phyloP scores from a whole-genome alignment of 1,140 invertebrate genomes.

The honey bee (Apis mellifera) region DNA sequence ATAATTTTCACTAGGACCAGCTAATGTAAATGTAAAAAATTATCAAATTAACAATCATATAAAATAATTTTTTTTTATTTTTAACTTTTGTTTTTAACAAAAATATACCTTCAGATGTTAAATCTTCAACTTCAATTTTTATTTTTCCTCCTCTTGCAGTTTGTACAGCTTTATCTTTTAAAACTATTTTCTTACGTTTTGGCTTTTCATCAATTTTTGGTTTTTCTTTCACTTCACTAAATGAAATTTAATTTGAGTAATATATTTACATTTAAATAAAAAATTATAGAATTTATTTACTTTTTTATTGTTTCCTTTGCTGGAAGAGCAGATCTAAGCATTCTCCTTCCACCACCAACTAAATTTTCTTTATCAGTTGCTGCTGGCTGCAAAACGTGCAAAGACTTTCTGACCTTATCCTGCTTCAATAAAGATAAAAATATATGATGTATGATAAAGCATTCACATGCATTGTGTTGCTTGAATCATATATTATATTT shows the following conservation, averaged over 20 bases:
- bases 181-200: conserved; percentile 74
- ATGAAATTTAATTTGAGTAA: background rate
- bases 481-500: too few relatives aligned
- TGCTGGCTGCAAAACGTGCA: conserved; percentile 84
- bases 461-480: background rate
- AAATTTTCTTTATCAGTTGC: conserved; percentile 86
- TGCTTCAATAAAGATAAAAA: conserved; percentile 61
- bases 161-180: conserved; percentile 82
- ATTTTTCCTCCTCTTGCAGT: conserved; percentile 78
- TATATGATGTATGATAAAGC: conserved; percentile 2
- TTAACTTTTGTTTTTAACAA: background rate
- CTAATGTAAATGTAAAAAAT: conserved; percentile 52
- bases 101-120: conserved; percentile 82
- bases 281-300: conserved; percentile 60
- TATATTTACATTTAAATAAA: background rate
- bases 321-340: conserved; percentile 65
- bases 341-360: conserved; percentile 81
- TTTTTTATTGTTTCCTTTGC: conserved; percentile 67
- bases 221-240: conserved; percentile 67
- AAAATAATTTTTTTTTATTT: background rate
- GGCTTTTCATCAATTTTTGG: conserved; percentile 46
- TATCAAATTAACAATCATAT: background rate
- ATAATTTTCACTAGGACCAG: conserved; percentile 85
- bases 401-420: conserved; percentile 81
- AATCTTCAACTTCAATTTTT: conserved; percentile 82